phyloP scores from a whole-genome alignment of 1,140 invertebrate genomes.

The Leptonema lineaticorne region DNA sequence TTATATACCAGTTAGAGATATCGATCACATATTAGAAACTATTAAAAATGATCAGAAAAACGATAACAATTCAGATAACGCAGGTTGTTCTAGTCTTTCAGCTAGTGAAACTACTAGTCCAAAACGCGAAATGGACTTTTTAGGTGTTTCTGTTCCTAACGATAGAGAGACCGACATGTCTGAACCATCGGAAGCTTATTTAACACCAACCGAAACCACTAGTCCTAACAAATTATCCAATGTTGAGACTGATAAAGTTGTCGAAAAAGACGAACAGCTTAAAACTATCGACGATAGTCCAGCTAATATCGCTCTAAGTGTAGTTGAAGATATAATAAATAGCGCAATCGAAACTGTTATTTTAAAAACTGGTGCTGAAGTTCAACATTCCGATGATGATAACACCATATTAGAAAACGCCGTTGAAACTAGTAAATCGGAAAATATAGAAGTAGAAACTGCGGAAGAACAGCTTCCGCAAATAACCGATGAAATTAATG shows the following conservation, averaged over 20 bases:
- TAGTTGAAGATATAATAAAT: conserved; percentile 54
- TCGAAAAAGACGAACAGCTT: conserved; percentile 55
- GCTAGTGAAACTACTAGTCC: conserved; percentile 55
- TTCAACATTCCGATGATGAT: conserved; percentile 48
- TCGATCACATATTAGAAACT: conserved; percentile 47
- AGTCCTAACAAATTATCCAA: conserved; percentile 55
- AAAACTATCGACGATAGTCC: conserved; percentile 58
- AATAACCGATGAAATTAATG: conserved; percentile 41
- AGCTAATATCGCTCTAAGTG: conserved; percentile 52
- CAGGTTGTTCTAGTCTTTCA: conserved; percentile 53
- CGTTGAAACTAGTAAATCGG: background rate
- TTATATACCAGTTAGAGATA: conserved; percentile 56
- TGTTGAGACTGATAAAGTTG: conserved; percentile 53
- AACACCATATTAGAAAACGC: background rate
- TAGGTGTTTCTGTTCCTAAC: conserved; percentile 44
- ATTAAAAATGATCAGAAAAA: conserved; percentile 50
- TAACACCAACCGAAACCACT: conserved; percentile 61
- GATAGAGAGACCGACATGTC: conserved; percentile 53
- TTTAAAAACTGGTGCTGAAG: conserved; percentile 49
- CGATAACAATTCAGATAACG: conserved; percentile 42
- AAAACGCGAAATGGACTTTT: conserved; percentile 49
- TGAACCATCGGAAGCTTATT: conserved; percentile 62
- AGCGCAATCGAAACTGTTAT: conserved; percentile 54
- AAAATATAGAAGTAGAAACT: conserved; percentile 41
- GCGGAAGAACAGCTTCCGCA: conserved; percentile 47